Percentiles rank a stretch among this genome's conserved stretches.
These are phyloP conservation scores for Halisarca cf. caerulea DNA, from an alignment of 37 sponge, comb jelly and placozoan genomes.

Conservation along the genomic window DNA sequence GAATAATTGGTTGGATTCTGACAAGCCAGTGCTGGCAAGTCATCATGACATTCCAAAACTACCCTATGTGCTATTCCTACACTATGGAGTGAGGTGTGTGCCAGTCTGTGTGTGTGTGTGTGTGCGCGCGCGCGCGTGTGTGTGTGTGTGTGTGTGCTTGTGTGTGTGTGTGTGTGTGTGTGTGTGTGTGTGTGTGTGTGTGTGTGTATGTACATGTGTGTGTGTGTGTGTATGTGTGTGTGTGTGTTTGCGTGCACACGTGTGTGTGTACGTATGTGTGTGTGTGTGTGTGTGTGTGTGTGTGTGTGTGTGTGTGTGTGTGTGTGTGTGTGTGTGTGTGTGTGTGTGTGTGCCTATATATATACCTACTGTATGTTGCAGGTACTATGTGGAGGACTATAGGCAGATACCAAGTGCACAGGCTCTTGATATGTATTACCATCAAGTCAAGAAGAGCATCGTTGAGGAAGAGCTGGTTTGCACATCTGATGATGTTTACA, in stretches of 20 bases:
- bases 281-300: no score
- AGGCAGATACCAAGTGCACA: slow-evolving; percentile 49
- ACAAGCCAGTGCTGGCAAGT: slow-evolving; percentile 69
- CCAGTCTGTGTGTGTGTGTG: slow-evolving; percentile 11
- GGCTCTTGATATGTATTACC: slow-evolving; percentile 74
- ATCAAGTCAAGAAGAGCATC: slow-evolving; percentile 62
- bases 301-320: no score
- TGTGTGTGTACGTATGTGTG: no score
- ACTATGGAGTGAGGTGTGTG: slow-evolving; percentile 63
- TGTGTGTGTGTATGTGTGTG: no score
- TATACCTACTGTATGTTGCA: not conserved
- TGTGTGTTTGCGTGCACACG: no score
- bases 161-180: no score
- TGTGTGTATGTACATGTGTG: no score
- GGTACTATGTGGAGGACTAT: slow-evolving; percentile 73
- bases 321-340: no score
- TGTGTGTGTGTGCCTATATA: no score
- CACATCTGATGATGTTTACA: slow-evolving; percentile 51
- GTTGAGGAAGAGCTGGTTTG: slow-evolving; percentile 31
- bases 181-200: no score
- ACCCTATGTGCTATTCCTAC: slow-evolving; percentile 38
- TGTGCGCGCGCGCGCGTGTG: not conserved
- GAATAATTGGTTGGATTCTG: slow-evolving; percentile 83
- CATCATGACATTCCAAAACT: slow-evolving; percentile 76
- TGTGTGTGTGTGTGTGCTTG: no score